Base-by-base conservation (phyloP, 2,888 invertebrate genomes). In the Meganola albula region DNA sequence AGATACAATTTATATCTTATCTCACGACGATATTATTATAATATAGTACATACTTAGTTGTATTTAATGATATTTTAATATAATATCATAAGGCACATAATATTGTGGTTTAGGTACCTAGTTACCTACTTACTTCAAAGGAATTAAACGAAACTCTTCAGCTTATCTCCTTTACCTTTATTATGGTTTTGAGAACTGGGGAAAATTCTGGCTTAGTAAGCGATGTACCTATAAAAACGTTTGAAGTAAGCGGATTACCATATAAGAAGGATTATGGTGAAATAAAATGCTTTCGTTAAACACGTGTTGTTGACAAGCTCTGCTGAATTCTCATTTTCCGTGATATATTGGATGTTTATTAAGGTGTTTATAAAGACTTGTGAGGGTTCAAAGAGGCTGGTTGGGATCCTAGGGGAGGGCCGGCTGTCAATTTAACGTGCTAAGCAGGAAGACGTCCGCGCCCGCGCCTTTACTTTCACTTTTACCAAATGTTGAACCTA, bases 381-480 rank as follows among this genome's bases (percentile, higher is more conserved):
- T 47, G 41, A 40, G 48, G 47, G 53, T 53, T 56, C 44, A 54
- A 53, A 57, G 48, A 50, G 53, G 37, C 45, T 49, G 47, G 35
- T 29, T 29, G 47, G 36, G 37, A 37, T 40, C 53, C 48, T 48
- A 48, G 44, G 48, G 28, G 39, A 37, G 21, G 29, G 36, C 24
- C 33, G 30, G 10, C 63, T 61, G 59, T 58, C 65, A 63, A 64
- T 70, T 75, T 74, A 72, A 60, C 63, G 63, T 60, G 63, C 64
- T 74, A 74, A 78, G 60, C 69, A 74, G 73, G 67, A 64, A 54
- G 47, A 72, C 74, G 74, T 73, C 75, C 64, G 73, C 56, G 58
- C 54, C 43, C 28, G 14, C 34, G 30, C 11, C 33, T 10, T 36
- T 53, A 63, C 61, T n/a, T n/a, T n/a, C n/a, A n/a, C n/a, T n/a